Conservation (phyloP, 2,797 vertebrate species). For the Lagocephalus sceleratus region DNA sequence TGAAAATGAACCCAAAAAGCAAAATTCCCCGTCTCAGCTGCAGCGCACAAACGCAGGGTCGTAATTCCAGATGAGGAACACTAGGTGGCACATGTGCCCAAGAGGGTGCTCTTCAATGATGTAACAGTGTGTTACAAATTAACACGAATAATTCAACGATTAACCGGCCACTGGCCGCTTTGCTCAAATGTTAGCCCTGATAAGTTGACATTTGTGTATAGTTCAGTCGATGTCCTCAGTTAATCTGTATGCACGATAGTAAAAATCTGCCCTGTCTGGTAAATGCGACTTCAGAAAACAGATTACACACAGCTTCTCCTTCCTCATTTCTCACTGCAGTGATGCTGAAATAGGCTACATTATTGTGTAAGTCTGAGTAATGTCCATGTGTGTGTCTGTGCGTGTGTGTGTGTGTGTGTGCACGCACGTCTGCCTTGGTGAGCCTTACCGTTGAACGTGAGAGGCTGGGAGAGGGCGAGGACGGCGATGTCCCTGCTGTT, state of each 20-base stretch:
- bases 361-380: conserved; percentile 1
- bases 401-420: conserved; percentile 1
- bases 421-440: background rate
- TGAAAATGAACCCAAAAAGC: conserved; percentile 40
- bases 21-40: background rate
- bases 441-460: conserved; percentile 82
- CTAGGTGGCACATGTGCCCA: conserved; percentile 50
- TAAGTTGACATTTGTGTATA: background rate
- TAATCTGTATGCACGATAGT: too few relatives aligned
- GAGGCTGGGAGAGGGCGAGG: conserved; percentile 77
- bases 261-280: conserved; percentile 12
- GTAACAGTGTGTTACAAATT: background rate
- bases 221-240: background rate
- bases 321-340: conserved; percentile 1
- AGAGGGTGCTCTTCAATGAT: background rate
- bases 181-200: background rate
- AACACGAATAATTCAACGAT: background rate
- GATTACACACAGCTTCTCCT: background rate
- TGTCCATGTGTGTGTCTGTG: background rate
- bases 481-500: conserved; percentile 91
- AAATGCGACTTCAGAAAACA: conserved; percentile 40
- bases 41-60: too few relatives aligned
- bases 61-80: conserved; percentile 35
- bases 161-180: background rate
- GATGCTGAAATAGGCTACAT: conserved; percentile 4